These are phyloP conservation scores for Ceratotherium simum DNA, from an alignment of 2,113 vertebrate genomes.

Conservation along the genomic window DNA sequence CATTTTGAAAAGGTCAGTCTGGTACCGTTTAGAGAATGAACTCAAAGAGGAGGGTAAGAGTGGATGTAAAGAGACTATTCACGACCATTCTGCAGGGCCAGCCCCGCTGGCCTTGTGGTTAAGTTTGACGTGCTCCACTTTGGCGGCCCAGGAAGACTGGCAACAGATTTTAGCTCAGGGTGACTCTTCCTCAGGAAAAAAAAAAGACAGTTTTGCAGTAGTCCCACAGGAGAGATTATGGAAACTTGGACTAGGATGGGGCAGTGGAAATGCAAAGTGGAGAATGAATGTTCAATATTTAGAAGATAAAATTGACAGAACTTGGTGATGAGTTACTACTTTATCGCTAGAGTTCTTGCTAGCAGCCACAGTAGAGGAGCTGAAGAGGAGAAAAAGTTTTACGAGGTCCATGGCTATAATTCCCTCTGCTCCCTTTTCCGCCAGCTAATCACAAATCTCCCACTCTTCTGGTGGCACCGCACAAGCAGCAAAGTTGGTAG, in stretches of 20 bases:
- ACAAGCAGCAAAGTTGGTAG: background rate
- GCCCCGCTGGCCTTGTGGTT: no score
- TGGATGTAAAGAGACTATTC: background rate
- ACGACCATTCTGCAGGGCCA: background rate
- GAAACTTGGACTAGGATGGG: background rate
- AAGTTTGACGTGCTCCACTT: no score
- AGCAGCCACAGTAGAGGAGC: background rate
- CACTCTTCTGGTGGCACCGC: background rate
- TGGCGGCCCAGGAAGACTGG: no score
- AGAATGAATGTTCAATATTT: background rate
- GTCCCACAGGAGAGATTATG: background rate
- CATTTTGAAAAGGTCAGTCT: conserved; percentile 53
- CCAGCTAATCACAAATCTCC: background rate
- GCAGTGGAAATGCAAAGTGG: background rate
- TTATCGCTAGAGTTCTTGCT: background rate
- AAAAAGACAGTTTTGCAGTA: background rate
- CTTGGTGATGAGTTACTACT: background rate
- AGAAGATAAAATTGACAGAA: background rate
- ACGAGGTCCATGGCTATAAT: background rate
- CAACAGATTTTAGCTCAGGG: no score
- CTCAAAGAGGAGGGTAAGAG: background rate
- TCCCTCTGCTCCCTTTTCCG: background rate
- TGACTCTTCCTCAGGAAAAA: no score
- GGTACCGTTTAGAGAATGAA: background rate
- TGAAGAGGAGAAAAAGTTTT: background rate